Evolutionary conservation across 2,797 vertebrate genomes (phyloP).

Genomic region (Lindbergichthys nudifrons): DNA sequence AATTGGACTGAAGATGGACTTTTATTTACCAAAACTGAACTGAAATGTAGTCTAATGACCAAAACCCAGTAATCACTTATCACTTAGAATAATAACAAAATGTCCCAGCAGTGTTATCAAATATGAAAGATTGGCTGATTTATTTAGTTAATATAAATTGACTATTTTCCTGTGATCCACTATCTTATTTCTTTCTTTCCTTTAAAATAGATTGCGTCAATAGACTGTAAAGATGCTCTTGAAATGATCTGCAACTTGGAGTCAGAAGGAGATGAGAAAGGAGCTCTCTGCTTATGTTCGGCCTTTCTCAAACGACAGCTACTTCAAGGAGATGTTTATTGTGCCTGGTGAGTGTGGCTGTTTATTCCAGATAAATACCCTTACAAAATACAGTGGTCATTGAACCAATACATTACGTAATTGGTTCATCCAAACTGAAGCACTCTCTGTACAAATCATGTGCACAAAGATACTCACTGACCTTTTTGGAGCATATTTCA

Average conservation of each 20-base stretch:
- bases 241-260: conserved; percentile 99
- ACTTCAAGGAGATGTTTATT: conserved; percentile 98
- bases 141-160: conserved; percentile 3
- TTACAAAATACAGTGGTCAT: background rate
- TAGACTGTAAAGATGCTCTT: conserved; percentile 98
- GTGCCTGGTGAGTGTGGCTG: conserved; percentile 92
- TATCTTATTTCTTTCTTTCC: conserved; percentile 12
- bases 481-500: background rate
- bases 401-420: conserved; percentile 8
- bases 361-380: conserved; percentile 27
- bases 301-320: conserved; percentile 97
- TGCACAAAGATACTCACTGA: background rate
- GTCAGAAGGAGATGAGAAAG: conserved; percentile 98
- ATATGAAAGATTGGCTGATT: background rate
- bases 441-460: conserved; percentile 4
- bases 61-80: background rate
- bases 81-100: background rate
- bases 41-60: no score
- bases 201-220: conserved; percentile 83
- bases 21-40: background rate
- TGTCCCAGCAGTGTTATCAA: background rate
- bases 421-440: conserved; percentile 8
- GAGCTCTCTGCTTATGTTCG: conserved; percentile 94
- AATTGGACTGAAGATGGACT: background rate
- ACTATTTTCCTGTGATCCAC: background rate